phyloP scores from a whole-genome alignment of 2,113 vertebrate genomes.

The Cavia aperea region DNA sequence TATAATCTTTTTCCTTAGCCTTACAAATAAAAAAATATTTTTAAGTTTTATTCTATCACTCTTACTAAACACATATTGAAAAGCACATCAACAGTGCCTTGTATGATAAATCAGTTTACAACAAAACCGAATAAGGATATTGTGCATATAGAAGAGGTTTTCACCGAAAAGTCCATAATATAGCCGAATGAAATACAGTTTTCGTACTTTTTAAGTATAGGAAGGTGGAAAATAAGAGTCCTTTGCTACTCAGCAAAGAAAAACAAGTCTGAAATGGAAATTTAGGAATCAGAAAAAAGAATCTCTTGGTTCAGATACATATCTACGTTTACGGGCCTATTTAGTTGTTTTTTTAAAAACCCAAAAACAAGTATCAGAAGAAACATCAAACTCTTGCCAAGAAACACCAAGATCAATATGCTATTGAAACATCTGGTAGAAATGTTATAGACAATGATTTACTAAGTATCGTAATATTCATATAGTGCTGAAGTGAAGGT shows the following conservation, averaged over 20 bases:
- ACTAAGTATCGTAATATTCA: neutral
- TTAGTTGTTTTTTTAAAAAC: neutral
- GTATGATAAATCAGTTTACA: constrained; percentile 42
- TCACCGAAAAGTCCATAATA: constrained; percentile 43
- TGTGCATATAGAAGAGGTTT: constrained; percentile 40
- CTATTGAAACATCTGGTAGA: neutral
- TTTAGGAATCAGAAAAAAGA: neutral
- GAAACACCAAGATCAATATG: constrained; percentile 14
- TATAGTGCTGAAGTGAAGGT: constrained; percentile 23
- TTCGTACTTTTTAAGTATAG: constrained; percentile 8
- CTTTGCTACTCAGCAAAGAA: constrained; percentile 37
- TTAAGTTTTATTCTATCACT: constrained; percentile 57
- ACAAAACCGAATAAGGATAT: constrained; percentile 52
- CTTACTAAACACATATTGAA: constrained; percentile 45
- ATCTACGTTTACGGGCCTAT: neutral
- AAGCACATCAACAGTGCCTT: constrained; percentile 50
- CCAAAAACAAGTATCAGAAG: constrained; percentile 8
- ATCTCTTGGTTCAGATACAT: neutral
- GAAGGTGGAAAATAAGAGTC: constrained; percentile 25
- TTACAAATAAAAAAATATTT: neutral
- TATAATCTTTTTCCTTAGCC: neutral
- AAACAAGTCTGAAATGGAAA: constrained; percentile 13
- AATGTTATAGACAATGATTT: neutral
- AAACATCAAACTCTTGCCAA: neutral
- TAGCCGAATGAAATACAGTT: neutral